Evolutionary conservation across 2,113 vertebrate genomes (phyloP).

Genomic region (Hippocampus barbouri): DNA sequence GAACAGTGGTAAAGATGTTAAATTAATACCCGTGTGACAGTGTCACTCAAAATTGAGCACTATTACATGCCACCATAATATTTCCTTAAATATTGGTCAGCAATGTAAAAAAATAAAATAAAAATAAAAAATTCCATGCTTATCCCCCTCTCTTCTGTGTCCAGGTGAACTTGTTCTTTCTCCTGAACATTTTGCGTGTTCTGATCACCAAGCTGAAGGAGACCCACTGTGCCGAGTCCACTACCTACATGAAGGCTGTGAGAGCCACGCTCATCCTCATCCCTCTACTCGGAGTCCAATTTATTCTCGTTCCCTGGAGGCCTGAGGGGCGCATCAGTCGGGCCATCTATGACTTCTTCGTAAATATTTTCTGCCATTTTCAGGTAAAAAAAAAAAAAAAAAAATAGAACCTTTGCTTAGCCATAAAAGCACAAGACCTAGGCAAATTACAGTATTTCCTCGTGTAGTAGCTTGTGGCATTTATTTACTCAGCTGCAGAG

Average conservation of each 20-base stretch:
- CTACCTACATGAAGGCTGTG: slow-evolving; percentile 76
- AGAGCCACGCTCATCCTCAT: slow-evolving; percentile 77
- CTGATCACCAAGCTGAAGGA: slow-evolving; percentile 76
- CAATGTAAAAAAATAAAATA: no score
- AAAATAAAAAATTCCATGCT: not conserved
- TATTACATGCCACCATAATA: not conserved
- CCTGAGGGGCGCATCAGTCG: slow-evolving; percentile 49
- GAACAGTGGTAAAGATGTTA: not conserved
- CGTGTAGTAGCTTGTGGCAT: not conserved
- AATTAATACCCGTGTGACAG: not conserved
- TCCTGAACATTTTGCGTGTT: slow-evolving; percentile 78
- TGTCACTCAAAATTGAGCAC: not conserved
- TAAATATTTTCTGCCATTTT: slow-evolving; percentile 66
- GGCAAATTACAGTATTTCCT: not conserved
- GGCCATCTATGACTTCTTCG: slow-evolving; percentile 62
- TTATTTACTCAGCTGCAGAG: not conserved
- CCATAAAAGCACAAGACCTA: no score
- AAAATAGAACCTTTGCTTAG: not conserved
- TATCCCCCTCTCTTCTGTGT: not conserved
- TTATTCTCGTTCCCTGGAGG: slow-evolving; percentile 64
- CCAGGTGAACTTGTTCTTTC: slow-evolving; percentile 78
- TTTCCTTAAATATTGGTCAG: no score
- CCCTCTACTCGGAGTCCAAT: slow-evolving; percentile 74
- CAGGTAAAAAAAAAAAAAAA: slow-evolving; percentile 57
- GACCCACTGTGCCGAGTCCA: slow-evolving; percentile 72